Conservation (phyloP, 2,113 vertebrate genomes). For the Melozone crissalis region DNA sequence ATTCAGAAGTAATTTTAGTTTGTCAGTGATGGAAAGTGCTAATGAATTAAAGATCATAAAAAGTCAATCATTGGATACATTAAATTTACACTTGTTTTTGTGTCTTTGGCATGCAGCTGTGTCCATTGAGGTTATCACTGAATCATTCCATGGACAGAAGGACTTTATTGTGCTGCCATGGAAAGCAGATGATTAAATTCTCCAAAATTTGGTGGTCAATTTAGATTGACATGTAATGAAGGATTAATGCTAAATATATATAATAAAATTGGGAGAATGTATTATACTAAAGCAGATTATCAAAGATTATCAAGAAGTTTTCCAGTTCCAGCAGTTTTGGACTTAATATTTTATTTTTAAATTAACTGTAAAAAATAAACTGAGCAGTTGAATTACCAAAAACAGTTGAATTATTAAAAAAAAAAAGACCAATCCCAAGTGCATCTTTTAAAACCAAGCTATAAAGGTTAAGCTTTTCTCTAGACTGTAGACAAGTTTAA, state of each 20-base stretch:
- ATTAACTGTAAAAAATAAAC: conserved; percentile 23
- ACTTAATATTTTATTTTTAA: neutral
- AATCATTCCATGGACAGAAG: neutral
- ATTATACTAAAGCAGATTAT: neutral
- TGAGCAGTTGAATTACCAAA: neutral
- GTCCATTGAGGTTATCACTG: neutral
- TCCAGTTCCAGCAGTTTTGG: neutral
- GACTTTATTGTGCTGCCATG: neutral
- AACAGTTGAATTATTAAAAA: neutral
- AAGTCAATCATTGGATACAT: neutral
- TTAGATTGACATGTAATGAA: neutral
- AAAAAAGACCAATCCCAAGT: neutral
- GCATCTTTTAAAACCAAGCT: neutral
- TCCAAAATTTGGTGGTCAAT: neutral
- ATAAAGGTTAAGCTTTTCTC: conserved; percentile 28
- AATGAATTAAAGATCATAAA: neutral
- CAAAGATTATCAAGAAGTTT: neutral
- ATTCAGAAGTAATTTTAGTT: neutral
- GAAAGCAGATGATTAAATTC: neutral
- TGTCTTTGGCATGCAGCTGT: neutral
- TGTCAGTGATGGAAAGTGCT: neutral
- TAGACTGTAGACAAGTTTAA: neutral
- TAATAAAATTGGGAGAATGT: neutral
- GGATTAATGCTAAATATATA: neutral
- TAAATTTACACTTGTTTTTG: conserved; percentile 2